Conservation (phyloP, 2,113 vertebrate genomes). For the Irena cyanogastra region DNA sequence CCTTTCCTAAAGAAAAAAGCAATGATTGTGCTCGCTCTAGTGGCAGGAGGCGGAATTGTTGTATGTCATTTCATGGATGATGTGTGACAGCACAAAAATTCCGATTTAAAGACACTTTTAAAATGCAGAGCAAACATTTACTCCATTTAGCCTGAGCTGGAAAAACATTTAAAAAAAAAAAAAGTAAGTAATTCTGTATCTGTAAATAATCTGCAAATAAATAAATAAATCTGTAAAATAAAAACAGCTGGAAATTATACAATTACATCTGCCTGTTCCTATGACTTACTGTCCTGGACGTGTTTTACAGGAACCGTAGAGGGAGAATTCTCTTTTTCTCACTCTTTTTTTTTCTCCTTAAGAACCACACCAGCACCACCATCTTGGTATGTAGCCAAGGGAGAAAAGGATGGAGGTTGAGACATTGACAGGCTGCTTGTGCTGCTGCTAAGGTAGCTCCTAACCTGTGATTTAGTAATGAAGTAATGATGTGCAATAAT, state of each 20-base stretch:
- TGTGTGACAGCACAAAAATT: neutral
- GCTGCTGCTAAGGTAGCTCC: neutral
- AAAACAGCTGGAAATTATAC: neutral
- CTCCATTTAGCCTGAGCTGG: neutral
- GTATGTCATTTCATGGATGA: rapidly evolving
- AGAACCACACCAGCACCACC: neutral
- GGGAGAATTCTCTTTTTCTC: neutral
- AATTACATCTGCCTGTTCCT: neutral
- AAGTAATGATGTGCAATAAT: neutral
- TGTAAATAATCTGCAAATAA: neutral
- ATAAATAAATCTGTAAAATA: neutral
- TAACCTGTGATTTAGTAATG: neutral
- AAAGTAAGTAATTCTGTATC: neutral
- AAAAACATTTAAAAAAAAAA: neutral
- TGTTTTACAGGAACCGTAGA: neutral
- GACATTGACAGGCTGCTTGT: neutral
- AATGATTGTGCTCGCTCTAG: neutral
- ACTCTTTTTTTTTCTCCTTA: neutral
- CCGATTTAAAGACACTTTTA: neutral
- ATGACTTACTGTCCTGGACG: neutral
- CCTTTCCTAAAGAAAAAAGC: neutral
- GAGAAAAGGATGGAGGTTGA: neutral
- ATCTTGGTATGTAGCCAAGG: neutral
- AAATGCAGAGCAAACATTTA: neutral
- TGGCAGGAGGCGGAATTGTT: neutral